Base-by-base conservation (phyloP, 23 tunicate genomes). In the Styela clava region DNA sequence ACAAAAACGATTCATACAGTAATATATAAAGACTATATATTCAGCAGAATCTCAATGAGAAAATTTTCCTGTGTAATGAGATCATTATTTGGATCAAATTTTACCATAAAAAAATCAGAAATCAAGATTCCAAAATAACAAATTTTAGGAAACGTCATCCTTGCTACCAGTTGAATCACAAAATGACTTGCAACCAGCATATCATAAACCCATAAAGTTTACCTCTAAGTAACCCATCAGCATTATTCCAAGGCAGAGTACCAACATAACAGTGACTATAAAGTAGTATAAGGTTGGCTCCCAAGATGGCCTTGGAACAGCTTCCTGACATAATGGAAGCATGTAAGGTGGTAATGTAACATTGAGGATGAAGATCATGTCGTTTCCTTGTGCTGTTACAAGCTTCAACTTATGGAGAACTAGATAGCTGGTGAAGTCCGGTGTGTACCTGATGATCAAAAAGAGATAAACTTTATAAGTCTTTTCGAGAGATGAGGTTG, bases 361-460 rank as follows among this genome's bases (percentile, higher is more conserved):
- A 86, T 93, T 93, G 64, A 93, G 84, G 69, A 79, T 85, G 69
- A 87, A 93, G 68, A 83, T 78, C 82, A 93, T 70, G 34, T 84
- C 83, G 63, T 69, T 84, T 32, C 82, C 87, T 71, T 91, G 97
- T 16, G 89, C 78, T 31, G 98, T 87, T 63, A 85, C 79, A 34
- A 93, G 74, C n/a, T 86, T 80, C 34, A 93, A 84, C 35, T 84
- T 88, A 69, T 84, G 93, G 21, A 76, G 65, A 21, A 93, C 93
- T 81, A 74, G 82, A 23, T 87, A 84, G 61, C 83, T 93, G 26
- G 98, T 87, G 82, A 93, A 93, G 79, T 93, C 98, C 16, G 98
- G 98, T 32, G 98, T 85, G 68, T 61, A 93, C 22, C 98, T 93
- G 79, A 19, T 5, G 25, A 24, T 32, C 62, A 35, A 62, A 74